Evolutionary conservation across 2,113 vertebrate genomes (phyloP), one percentile per base, ranked within the genome.

Genomic region (Hucho hucho): DNA sequence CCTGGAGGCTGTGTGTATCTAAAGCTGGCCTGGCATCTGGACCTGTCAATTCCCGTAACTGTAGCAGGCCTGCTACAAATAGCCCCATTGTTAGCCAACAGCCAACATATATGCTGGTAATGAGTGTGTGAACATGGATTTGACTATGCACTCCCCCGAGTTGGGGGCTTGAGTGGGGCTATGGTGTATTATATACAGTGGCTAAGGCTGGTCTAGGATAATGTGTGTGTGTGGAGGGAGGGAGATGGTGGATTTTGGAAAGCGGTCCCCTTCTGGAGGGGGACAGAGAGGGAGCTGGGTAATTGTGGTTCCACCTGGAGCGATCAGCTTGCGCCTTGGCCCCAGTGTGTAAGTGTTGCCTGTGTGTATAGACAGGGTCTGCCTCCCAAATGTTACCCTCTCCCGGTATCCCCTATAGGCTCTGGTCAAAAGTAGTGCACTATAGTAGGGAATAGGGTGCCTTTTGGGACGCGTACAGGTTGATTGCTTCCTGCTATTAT

Each of bases 21-120:
- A 81, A 87, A 88, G 87, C 81, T 77, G 83, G 79, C 81, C 81
- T 89, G 89, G 89, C 90, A 90, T 89, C 84, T 87, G 86, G 81
- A 83, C 80, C 85, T 84, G 81, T 88, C 86, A 89, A 90, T 91
- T 91, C 83, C 77, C 81, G 84, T 26, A 75, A 86, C 84, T 79
- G 69, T 66, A 80, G 84, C 84, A 81, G 88, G 88, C 86, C 14
- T 49, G n/a, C 59, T 5, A n/a, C 37, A 43, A 68, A 69, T 56
- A 24, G 37, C 53, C 16, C 56, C 68, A 68, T 75, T 76, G 65
- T 73, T 68, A 69, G 49, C 28, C 87, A 87, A 86, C 87, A 82
- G 79, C 89, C 86, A 87, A 76, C 81, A 84, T 90, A 83, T 78
- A 80, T 88, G 87, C 7, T 85, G 72, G 72, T 69, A 77, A 74